These are phyloP conservation scores for Crotalus viridis DNA, from an alignment of 2,113 vertebrate genomes.

Conservation along the genomic window DNA sequence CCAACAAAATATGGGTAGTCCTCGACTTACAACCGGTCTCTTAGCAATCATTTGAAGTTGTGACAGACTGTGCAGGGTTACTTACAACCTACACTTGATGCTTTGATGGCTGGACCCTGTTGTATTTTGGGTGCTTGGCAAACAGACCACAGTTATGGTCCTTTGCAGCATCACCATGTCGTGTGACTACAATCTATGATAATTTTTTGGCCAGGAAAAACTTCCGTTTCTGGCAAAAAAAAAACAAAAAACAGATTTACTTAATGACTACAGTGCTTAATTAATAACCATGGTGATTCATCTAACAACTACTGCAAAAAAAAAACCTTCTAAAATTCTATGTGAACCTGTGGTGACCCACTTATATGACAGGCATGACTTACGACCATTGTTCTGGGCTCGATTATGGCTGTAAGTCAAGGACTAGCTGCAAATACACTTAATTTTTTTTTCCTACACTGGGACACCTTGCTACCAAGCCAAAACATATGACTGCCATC, in stretches of 20 bases:
- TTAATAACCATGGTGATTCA: not conserved
- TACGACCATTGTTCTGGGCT: not conserved
- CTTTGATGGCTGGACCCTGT: too few relatives aligned
- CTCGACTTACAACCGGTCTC: too few relatives aligned
- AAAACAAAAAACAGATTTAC: not conserved
- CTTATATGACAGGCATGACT: not conserved
- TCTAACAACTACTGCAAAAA: not conserved
- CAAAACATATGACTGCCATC: not conserved
- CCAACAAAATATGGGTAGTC: not conserved
- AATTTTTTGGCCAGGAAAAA: not conserved
- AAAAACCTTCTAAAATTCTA: not conserved
- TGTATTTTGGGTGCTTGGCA: too few relatives aligned
- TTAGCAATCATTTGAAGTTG: too few relatives aligned
- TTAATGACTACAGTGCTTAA: not conserved
- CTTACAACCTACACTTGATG: too few relatives aligned
- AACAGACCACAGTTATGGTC: too few relatives aligned
- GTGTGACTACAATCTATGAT: not conserved
- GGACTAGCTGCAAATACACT: not conserved
- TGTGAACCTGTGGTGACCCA: not conserved
- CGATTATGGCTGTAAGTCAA: not conserved
- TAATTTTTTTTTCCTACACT: not conserved
- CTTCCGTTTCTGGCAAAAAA: not conserved
- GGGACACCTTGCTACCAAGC: not conserved
- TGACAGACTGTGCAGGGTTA: too few relatives aligned
- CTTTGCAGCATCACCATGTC: not conserved